Conservation (phyloP, 2,797 vertebrate species). For the Mormyrops boulengeri region DNA sequence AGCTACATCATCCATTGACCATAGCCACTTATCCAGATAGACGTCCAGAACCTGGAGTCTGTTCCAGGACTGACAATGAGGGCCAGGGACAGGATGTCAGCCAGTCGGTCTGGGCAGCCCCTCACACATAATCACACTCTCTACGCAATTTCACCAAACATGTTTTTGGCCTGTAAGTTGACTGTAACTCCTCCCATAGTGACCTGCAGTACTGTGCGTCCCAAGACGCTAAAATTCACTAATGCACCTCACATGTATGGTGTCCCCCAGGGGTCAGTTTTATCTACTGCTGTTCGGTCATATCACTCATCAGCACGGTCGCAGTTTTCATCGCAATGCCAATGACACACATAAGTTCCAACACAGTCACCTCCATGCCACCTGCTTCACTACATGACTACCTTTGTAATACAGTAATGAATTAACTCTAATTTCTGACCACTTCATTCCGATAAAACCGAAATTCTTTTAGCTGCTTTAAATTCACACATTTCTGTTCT, state of each 20-base stretch:
- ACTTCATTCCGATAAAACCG: neutral
- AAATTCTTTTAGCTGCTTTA: neutral
- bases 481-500: neutral
- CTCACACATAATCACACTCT: neutral
- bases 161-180: neutral
- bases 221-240: neutral
- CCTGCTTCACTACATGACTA: neutral
- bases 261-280: neutral
- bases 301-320: neutral
- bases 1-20: neutral
- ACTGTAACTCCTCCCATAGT: neutral
- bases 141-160: neutral
- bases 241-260: neutral
- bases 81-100: neutral
- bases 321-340: neutral
- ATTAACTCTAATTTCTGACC: neutral
- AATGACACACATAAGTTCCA: neutral
- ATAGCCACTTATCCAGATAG: neutral
- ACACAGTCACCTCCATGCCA: neutral
- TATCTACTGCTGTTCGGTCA: neutral
- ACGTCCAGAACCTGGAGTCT: neutral
- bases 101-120: neutral
- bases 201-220: neutral
- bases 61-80: neutral
- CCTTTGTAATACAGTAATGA: neutral